phyloP scores from a whole-genome alignment of 2,888 invertebrate species.

The Chalcis sispes region DNA sequence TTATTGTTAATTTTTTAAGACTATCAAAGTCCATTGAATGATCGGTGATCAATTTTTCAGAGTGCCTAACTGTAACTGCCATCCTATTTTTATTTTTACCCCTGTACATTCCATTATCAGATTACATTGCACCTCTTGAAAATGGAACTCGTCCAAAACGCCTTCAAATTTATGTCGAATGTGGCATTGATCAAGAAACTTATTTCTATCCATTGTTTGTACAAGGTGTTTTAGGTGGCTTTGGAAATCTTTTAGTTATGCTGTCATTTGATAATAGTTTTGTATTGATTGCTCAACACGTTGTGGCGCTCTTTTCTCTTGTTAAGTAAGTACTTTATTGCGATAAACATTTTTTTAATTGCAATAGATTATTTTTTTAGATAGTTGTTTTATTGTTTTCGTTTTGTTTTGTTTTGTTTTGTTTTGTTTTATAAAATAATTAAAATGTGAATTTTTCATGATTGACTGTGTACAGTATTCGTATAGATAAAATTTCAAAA shows the following conservation, averaged over 20 bases:
- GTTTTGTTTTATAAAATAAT: background rate
- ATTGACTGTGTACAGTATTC: conserved; percentile 1
- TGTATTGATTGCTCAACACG: conserved; percentile 35
- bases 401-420: too few species aligned
- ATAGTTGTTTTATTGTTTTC: too few species aligned
- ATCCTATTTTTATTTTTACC: conserved; percentile 1
- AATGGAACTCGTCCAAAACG: conserved; percentile 8
- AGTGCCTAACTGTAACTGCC: conserved; percentile 2
- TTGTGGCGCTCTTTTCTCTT: conserved; percentile 29
- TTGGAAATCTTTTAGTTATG: conserved; percentile 1
- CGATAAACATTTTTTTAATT: too few species aligned
- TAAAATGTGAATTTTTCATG: background rate
- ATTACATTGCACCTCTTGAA: conserved; percentile 18
- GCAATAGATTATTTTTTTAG: too few species aligned
- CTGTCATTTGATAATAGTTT: conserved; percentile 37
- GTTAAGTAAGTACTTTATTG: conserved; percentile 23
- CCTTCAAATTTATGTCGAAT: conserved; percentile 39
- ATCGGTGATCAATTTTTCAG: too few species aligned
- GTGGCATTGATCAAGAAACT: conserved; percentile 27
- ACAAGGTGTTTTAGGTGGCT: conserved; percentile 6
- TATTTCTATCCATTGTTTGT: conserved; percentile 30
- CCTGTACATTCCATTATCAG: background rate
- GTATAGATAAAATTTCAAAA: conserved; percentile 5
- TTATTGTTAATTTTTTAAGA: too few species aligned
- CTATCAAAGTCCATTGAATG: too few species aligned